Evolutionary conservation across 1,140 invertebrate species (phyloP).

Genomic region (Eriosoma lanigerum): DNA sequence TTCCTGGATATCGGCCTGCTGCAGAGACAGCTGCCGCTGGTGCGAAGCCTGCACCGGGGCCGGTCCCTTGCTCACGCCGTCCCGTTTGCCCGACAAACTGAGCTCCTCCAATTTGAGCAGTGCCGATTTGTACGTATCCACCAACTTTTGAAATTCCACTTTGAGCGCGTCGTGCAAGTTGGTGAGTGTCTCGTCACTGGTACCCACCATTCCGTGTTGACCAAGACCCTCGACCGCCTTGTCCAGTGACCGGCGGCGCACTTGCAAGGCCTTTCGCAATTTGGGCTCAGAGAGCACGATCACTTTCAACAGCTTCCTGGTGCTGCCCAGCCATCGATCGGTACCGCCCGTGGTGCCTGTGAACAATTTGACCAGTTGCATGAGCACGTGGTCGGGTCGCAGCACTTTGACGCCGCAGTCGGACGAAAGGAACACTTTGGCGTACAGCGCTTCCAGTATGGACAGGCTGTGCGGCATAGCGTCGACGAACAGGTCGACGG

Average conservation of each 20-base stretch:
- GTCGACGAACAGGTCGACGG: constrained; percentile 82
- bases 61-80: constrained; percentile 67
- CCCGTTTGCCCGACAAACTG: constrained; percentile 61
- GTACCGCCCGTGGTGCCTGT: constrained; percentile 61
- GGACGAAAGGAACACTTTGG: constrained; percentile 65
- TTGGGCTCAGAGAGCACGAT: constrained; percentile 62
- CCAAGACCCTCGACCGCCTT: constrained; percentile 83
- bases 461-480: constrained; percentile 82
- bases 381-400: constrained; percentile 74
- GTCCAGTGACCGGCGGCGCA: constrained; percentile 72
- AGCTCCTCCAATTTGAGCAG: constrained; percentile 84
- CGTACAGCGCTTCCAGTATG: constrained; percentile 81
- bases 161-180: constrained; percentile 63
- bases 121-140: constrained; percentile 83
- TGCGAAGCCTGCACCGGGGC: constrained; percentile 85
- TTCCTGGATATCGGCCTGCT: constrained; percentile 79
- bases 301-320: constrained; percentile 63
- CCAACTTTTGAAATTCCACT: constrained; percentile 75
- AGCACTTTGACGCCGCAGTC: constrained; percentile 60
- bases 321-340: constrained; percentile 60
- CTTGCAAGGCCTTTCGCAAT: constrained; percentile 64
- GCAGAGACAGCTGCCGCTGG: constrained; percentile 81
- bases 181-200: constrained; percentile 64
- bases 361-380: constrained; percentile 79
- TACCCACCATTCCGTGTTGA: constrained; percentile 79